Conservation (phyloP, 2,888 invertebrate genomes). For the Macrosiphum euphorbiae region DNA sequence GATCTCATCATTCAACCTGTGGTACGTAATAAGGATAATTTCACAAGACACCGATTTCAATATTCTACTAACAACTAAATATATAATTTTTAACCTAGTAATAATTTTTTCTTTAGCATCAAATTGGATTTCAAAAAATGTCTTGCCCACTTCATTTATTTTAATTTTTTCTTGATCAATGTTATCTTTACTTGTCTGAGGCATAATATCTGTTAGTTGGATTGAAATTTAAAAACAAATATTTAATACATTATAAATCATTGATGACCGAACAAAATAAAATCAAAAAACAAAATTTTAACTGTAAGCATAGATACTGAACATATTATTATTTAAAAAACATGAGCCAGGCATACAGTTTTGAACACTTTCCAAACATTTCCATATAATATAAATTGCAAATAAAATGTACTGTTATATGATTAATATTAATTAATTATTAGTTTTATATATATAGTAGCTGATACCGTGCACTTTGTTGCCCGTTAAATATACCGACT, state of each 20-base stretch:
- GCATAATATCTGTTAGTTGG: neutral
- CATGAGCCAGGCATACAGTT: neutral
- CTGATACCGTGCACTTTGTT: too few relatives aligned
- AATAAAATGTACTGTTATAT: neutral
- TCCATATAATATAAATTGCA: neutral
- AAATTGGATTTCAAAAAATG: constrained; percentile 1
- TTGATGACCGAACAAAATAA: neutral
- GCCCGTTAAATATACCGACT: too few relatives aligned
- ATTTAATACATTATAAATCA: neutral
- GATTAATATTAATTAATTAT: neutral
- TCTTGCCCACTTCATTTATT: neutral
- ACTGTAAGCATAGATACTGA: neutral
- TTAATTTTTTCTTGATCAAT: neutral
- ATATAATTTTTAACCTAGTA: neutral
- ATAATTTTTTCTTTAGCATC: neutral
- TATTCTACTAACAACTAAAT: neutral
- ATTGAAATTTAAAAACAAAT: neutral
- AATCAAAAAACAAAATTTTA: neutral
- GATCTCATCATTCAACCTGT: neutral
- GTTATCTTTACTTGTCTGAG: neutral
- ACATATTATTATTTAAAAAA: neutral
- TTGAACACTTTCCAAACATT: neutral
- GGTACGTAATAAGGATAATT: too few relatives aligned
- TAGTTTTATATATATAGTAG: neutral
- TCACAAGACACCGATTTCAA: too few relatives aligned